A percentile compares a stretch with the other conserved stretches of the same genome.
phyloP scores from a whole-genome alignment of 2,113 vertebrate genomes.

The Anarhynchus alexandrinus region DNA sequence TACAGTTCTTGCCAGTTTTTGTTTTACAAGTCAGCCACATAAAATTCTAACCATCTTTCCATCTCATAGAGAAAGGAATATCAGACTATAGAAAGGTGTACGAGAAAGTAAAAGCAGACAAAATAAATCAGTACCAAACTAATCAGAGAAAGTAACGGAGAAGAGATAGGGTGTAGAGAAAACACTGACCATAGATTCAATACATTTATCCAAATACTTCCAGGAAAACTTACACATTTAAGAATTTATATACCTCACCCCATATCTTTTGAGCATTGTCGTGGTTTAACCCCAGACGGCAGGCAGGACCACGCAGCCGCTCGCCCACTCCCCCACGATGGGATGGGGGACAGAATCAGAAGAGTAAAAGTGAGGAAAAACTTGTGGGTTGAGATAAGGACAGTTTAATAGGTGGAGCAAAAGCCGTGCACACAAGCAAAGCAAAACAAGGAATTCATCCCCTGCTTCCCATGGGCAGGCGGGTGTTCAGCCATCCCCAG shows the following conservation, averaged over 20 bases:
- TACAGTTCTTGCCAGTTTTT: background rate
- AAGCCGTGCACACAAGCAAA: background rate
- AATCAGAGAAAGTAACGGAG: background rate
- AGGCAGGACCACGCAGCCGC: background rate
- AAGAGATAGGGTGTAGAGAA: background rate
- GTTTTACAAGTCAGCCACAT: background rate
- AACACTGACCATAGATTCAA: background rate
- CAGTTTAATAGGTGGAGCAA: background rate
- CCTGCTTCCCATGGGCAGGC: background rate
- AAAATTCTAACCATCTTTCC: background rate
- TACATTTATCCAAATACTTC: background rate
- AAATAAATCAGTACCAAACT: background rate
- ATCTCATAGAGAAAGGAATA: background rate
- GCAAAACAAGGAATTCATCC: background rate
- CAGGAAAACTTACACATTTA: background rate
- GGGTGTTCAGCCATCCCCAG: background rate
- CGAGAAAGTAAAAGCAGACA: background rate
- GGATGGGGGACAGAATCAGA: background rate
- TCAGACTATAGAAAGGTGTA: background rate
- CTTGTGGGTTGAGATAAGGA: background rate
- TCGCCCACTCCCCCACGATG: background rate
- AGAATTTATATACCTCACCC: background rate
- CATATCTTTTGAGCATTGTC: background rate
- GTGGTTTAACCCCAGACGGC: background rate
- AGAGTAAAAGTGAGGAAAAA: background rate